Conservation (phyloP, 2,113 vertebrate genomes). For the Lanius collurio region DNA sequence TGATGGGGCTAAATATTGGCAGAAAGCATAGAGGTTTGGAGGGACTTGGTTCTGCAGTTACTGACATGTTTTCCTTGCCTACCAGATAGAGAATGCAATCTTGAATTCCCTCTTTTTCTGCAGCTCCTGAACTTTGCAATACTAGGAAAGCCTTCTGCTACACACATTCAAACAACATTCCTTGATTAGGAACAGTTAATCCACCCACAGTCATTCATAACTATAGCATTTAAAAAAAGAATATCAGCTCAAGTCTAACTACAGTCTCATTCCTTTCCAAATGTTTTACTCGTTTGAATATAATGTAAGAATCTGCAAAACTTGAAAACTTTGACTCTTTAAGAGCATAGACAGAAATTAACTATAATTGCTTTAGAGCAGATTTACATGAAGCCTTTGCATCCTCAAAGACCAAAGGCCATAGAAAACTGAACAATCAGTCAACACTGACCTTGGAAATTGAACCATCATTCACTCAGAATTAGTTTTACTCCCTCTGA, state of each 20-base stretch:
- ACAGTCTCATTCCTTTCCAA: not conserved
- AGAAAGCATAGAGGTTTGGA: not conserved
- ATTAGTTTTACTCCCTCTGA: not conserved
- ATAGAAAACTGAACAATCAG: not conserved
- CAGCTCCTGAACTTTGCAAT: not conserved
- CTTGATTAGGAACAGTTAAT: not conserved
- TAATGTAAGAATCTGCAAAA: not conserved
- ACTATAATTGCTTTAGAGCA: not conserved
- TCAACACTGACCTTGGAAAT: not conserved
- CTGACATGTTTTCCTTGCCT: not conserved
- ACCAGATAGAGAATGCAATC: not conserved
- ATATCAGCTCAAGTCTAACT: not conserved
- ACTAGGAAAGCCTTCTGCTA: not conserved
- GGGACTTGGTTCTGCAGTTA: not conserved
- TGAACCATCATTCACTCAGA: not conserved
- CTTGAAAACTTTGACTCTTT: not conserved
- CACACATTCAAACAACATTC: not conserved
- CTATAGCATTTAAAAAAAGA: not conserved
- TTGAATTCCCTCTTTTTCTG: not conserved
- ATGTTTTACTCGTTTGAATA: not conserved
- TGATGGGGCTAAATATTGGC: not conserved
- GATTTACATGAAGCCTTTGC: not conserved
- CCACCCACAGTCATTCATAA: not conserved
- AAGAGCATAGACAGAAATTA: not conserved
- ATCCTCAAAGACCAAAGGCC: not conserved